Percentiles rank a stretch among this genome's conserved stretches.
Conservation (phyloP, 2,888 invertebrate species). For the Lasius fuliginosus region DNA sequence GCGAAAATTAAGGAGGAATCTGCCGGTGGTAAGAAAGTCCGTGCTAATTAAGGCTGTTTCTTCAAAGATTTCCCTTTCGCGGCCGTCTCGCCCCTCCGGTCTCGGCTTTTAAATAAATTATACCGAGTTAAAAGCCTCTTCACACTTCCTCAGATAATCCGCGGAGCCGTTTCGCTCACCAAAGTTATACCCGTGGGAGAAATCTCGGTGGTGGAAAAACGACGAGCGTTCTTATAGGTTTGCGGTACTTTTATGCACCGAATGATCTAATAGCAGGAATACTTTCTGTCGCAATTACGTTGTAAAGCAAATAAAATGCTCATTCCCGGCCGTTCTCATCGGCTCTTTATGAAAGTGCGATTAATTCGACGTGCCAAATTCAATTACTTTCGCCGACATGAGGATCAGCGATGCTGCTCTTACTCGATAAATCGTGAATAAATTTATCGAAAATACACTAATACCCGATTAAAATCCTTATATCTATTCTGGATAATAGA, state of each 20-base stretch:
- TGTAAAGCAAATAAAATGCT: constrained; percentile 39
- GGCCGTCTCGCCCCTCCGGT: constrained; percentile 32
- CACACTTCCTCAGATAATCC: constrained; percentile 78
- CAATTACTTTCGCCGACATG: constrained; percentile 6
- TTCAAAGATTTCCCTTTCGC: constrained; percentile 71
- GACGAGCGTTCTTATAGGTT: constrained; percentile 58
- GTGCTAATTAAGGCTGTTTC: constrained; percentile 76
- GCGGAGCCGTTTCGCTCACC: constrained; percentile 65
- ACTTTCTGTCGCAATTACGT: constrained; percentile 55
- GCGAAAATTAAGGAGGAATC: constrained; percentile 58
- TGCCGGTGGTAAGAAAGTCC: constrained; percentile 65
- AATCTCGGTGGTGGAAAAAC: constrained; percentile 59
- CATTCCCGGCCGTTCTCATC: constrained; percentile 6
- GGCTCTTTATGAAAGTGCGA: constrained; percentile 34
- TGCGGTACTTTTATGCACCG: constrained; percentile 57
- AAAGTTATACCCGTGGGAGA: constrained; percentile 64
- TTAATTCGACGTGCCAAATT: constrained; percentile 25
- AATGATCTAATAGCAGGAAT: constrained; percentile 52
- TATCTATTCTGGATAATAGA: background rate
- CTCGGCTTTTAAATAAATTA: constrained; percentile 77
- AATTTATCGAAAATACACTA: constrained; percentile 19
- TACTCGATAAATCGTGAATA: constrained; percentile 13
- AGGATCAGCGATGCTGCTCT: background rate
- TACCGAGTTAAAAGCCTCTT: constrained; percentile 77
- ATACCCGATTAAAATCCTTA: background rate